Evolutionary conservation across 2,797 vertebrate genomes (phyloP).

Genomic region (Coracias cyanogaster): DNA sequence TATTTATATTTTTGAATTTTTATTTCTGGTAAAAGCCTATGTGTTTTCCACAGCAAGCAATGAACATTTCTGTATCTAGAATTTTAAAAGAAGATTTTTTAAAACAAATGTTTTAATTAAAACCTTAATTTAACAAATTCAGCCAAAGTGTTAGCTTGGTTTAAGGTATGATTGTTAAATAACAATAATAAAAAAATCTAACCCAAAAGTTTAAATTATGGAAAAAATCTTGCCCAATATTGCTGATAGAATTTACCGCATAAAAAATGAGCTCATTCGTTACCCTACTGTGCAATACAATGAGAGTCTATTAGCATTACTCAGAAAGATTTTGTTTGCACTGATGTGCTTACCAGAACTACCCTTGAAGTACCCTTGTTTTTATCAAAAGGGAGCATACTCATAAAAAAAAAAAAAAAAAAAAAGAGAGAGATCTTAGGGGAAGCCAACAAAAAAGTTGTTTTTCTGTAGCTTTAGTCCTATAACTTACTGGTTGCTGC

Average conservation of each 20-base stretch:
- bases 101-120: neutral
- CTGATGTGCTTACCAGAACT: neutral
- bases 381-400: neutral
- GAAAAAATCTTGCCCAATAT: neutral
- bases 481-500: neutral
- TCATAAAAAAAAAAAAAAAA: neutral
- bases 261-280: neutral
- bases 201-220: neutral
- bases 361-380: neutral
- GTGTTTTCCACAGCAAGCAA: neutral
- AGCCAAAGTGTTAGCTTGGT: neutral
- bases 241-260: neutral
- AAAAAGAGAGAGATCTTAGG: neutral
- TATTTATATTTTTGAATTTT: neutral
- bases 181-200: neutral
- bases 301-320: neutral
- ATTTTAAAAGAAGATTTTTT: neutral
- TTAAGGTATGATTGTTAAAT: neutral
- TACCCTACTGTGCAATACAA: neutral
- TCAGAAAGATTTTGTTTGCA: neutral
- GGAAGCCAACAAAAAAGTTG: neutral
- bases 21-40: neutral
- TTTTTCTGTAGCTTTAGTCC: neutral
- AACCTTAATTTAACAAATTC: neutral
- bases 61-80: neutral